Conservation (phyloP, 64 coral and sea anemone species). For the Anthopleura sola region DNA sequence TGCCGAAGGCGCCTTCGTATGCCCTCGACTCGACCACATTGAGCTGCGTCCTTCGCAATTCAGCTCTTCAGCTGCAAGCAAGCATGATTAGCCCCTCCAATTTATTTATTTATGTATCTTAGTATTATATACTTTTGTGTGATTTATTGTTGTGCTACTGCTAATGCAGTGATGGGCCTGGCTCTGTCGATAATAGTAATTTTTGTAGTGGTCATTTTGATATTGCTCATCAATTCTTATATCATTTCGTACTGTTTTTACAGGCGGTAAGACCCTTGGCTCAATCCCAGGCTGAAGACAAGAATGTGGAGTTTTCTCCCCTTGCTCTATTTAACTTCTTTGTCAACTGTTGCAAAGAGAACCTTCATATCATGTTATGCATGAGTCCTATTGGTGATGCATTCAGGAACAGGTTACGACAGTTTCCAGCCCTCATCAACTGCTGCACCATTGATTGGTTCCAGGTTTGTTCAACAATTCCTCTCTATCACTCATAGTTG, state of each 20-base stretch:
- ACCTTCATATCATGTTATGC: constrained; percentile 98
- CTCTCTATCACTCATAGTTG: background rate
- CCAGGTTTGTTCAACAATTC: constrained; percentile 39
- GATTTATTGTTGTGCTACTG: no score
- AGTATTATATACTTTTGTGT: no score
- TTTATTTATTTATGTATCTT: no score
- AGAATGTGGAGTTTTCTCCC: constrained; percentile 94
- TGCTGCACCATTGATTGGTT: constrained; percentile 99
- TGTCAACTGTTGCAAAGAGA: constrained; percentile 93
- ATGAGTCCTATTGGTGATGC: constrained; percentile 99
- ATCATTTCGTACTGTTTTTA: background rate
- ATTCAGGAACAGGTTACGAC: constrained; percentile 89
- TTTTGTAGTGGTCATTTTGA: no score
- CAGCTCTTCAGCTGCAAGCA: no score
- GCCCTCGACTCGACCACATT: no score
- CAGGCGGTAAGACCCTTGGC: constrained; percentile 88
- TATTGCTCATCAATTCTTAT: no score
- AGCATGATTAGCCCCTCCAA: no score
- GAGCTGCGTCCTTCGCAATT: no score
- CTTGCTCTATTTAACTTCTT: constrained; percentile 98
- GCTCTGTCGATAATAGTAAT: no score
- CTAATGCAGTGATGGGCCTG: no score
- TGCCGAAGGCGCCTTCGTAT: no score
- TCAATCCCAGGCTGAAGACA: constrained; percentile 95
- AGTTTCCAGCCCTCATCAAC: constrained; percentile 97